Conservation (phyloP, 1,140 invertebrate species). For the Bombus haemorrhoidalis region DNA sequence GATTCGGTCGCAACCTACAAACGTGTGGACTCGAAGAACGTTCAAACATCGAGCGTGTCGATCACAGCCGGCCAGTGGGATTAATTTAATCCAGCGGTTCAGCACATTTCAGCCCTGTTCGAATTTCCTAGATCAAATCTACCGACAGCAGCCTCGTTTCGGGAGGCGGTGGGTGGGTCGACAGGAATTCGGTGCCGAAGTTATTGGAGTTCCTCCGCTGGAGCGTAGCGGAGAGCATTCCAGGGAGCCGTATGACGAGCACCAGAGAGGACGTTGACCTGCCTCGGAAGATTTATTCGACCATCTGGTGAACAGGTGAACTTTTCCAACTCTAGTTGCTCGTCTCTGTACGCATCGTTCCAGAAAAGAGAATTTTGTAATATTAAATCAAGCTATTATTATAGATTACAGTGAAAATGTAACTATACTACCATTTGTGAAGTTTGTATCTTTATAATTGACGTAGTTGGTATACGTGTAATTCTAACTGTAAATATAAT, state of each 20-base stretch:
- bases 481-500: neutral
- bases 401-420: neutral
- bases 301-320: constrained; percentile 38
- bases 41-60: constrained; percentile 30
- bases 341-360: neutral
- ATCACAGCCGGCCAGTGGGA: constrained; percentile 41
- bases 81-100: constrained; percentile 56
- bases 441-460: neutral
- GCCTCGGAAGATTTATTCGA: constrained; percentile 53
- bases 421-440: neutral
- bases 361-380: neutral
- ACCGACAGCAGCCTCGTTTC: constrained; percentile 52
- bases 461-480: neutral
- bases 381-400: neutral
- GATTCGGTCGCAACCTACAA: neutral
- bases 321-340: constrained; percentile 42
- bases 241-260: constrained; percentile 43
- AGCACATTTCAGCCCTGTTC: constrained; percentile 51
- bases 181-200: constrained; percentile 60
- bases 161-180: constrained; percentile 21
- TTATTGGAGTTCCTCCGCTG: constrained; percentile 62
- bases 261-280: constrained; percentile 56
- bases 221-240: constrained; percentile 48
- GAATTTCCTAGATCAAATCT: constrained; percentile 62
- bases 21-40: neutral